Conservation (phyloP, 2,113 vertebrate species). For the Cephalopterus ornatus region DNA sequence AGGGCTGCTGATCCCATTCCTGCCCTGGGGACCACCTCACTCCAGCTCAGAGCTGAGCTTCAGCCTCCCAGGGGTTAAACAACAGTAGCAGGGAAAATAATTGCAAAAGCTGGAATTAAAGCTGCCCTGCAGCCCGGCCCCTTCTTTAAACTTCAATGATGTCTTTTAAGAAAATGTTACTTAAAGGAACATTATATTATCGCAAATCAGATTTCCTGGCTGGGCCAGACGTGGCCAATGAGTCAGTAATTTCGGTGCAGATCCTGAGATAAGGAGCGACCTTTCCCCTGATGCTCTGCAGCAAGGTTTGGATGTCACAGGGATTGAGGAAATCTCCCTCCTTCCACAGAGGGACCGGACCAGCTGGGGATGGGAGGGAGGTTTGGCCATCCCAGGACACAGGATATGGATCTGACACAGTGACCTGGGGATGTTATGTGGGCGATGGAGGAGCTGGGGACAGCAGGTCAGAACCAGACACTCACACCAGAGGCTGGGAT, state of each 20-base stretch:
- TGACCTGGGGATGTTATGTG: accelerated
- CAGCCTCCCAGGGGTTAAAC: slow-evolving; percentile 68
- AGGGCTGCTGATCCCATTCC: background rate
- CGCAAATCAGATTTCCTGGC: slow-evolving; percentile 72
- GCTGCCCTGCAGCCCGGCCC: slow-evolving; percentile 40
- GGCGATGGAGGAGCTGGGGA: background rate
- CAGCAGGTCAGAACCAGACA: background rate
- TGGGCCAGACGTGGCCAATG: slow-evolving; percentile 54
- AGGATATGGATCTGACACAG: background rate
- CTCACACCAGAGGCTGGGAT: background rate
- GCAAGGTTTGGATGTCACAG: slow-evolving; percentile 18
- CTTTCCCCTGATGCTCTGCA: slow-evolving; percentile 1
- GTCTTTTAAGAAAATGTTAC: slow-evolving; percentile 67
- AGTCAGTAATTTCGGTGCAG: slow-evolving; percentile 45
- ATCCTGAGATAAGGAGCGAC: slow-evolving; percentile 55
- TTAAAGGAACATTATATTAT: slow-evolving; percentile 70
- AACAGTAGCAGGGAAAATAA: slow-evolving; percentile 66
- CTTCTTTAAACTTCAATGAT: slow-evolving; percentile 64
- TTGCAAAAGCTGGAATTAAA: slow-evolving; percentile 66
- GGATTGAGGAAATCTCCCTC: background rate
- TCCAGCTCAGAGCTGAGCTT: slow-evolving; percentile 7
- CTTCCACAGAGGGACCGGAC: background rate
- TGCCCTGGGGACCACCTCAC: accelerated
- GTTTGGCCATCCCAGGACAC: background rate
- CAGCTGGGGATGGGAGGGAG: background rate